A percentile compares a stretch with the other conserved stretches of the same genome.
Evolutionary conservation across 2,888 invertebrate species (phyloP).

Genomic region (Melinaea marsaeus): DNA sequence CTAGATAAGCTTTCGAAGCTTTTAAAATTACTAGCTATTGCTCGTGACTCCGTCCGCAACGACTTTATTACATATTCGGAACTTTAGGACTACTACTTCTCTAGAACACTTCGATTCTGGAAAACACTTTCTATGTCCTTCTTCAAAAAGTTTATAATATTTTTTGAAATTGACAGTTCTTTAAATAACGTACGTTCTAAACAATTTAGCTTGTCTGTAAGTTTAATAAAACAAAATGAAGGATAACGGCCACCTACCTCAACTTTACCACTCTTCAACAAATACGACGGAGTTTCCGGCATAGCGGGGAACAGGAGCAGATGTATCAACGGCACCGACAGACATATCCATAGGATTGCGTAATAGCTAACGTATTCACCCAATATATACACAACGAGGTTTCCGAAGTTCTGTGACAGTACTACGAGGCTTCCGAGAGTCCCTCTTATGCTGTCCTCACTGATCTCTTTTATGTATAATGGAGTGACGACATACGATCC

Average conservation of each 20-base stretch:
- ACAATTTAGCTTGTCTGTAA: too few species aligned
- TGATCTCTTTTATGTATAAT: conserved; percentile 69
- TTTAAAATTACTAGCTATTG: too few species aligned
- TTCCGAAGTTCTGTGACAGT: conserved; percentile 65
- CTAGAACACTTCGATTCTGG: too few species aligned
- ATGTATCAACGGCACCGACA: conserved; percentile 63
- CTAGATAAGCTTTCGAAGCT: too few species aligned
- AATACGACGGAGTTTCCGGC: conserved; percentile 70
- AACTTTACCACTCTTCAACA: conserved; percentile 63
- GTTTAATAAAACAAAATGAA: too few species aligned
- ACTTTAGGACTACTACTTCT: too few species aligned
- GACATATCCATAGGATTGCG: conserved; percentile 61
- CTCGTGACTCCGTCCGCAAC: too few species aligned
- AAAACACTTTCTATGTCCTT: too few species aligned
- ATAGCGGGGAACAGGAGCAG: conserved; percentile 59
- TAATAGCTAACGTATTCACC: conserved; percentile 67
- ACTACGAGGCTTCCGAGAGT: conserved; percentile 65
- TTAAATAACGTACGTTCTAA: too few species aligned
- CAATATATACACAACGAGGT: conserved; percentile 59
- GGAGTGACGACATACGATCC: conserved; percentile 71
- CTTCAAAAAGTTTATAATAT: too few species aligned
- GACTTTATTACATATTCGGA: too few species aligned
- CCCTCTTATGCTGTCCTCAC: conserved; percentile 67
- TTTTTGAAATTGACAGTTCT: too few species aligned
- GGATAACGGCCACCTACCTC: conserved; percentile 47